Percentiles rank a stretch among this genome's conserved stretches.
Evolutionary conservation across 2,888 invertebrate species (phyloP).

Genomic region (Apamea anceps): DNA sequence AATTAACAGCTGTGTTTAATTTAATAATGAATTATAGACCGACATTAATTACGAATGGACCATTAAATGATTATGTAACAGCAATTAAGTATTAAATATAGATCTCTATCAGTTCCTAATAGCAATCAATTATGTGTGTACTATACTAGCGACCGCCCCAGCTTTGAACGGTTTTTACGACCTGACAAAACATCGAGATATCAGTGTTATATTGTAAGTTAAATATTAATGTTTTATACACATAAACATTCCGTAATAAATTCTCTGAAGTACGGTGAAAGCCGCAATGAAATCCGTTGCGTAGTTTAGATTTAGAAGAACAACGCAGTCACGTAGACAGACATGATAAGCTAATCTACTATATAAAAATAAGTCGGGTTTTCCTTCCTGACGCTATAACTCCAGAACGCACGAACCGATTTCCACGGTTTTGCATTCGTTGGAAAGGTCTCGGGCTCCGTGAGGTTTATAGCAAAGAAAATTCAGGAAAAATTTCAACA

Average conservation of each 20-base stretch:
- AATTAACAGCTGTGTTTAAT: conserved; percentile 18
- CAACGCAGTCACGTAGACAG: background rate
- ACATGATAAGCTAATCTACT: background rate
- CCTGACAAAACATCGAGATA: too few species aligned
- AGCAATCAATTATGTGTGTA: background rate
- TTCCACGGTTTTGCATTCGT: too few species aligned
- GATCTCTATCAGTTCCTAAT: background rate
- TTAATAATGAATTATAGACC: conserved; percentile 12
- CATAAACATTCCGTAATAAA: background rate
- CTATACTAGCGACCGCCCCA: background rate
- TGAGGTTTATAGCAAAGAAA: too few species aligned
- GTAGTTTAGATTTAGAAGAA: background rate
- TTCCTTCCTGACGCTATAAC: too few species aligned
- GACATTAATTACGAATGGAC: conserved; percentile 13
- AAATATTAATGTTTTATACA: too few species aligned
- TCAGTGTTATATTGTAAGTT: too few species aligned
- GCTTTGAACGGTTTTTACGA: background rate
- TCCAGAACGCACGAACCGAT: too few species aligned
- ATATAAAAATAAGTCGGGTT: too few species aligned
- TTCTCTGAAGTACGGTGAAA: background rate
- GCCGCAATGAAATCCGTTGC: background rate
- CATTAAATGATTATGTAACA: background rate
- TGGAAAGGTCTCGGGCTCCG: too few species aligned
- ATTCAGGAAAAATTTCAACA: too few species aligned
- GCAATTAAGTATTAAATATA: background rate